phyloP scores from a whole-genome alignment of 2,888 invertebrate genomes.

The Gasteruption jaculator region DNA sequence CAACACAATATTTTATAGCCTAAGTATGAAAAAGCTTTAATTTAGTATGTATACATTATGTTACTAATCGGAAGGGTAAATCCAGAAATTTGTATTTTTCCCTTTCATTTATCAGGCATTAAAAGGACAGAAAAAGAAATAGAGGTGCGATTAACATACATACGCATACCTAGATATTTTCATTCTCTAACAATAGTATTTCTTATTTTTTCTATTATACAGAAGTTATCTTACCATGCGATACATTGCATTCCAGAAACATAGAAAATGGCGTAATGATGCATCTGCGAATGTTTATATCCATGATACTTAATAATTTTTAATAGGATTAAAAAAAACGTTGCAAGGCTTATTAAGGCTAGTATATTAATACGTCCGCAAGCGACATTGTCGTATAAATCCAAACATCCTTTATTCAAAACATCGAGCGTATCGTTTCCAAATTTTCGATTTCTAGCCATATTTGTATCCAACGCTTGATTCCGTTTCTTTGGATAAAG shows the following conservation, averaged over 20 bases:
- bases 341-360: conserved; percentile 48
- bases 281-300: conserved; percentile 51
- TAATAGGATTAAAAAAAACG: conserved; percentile 41
- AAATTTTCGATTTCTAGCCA: conserved; percentile 38
- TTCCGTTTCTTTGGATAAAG: too few relatives aligned
- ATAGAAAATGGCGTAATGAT: conserved; percentile 55
- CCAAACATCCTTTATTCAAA: conserved; percentile 50
- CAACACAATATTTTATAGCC: too few relatives aligned
- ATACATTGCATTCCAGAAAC: conserved; percentile 52
- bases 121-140: too few relatives aligned
- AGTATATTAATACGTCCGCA: conserved; percentile 52
- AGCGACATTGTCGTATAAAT: conserved; percentile 49
- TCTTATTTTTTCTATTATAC: neutral
- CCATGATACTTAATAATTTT: conserved; percentile 52
- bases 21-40: too few relatives aligned
- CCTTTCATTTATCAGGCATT: too few relatives aligned
- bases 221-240: conserved; percentile 46
- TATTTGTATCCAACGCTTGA: too few relatives aligned
- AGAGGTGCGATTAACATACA: too few relatives aligned
- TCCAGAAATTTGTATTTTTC: too few relatives aligned
- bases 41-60: too few relatives aligned
- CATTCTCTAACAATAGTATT: neutral
- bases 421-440: conserved; percentile 50
- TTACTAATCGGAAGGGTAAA: too few relatives aligned
- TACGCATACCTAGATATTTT: neutral